These are phyloP conservation scores for Suncus etruscus DNA, from an alignment of 2,113 vertebrate genomes.

Conservation along the genomic window DNA sequence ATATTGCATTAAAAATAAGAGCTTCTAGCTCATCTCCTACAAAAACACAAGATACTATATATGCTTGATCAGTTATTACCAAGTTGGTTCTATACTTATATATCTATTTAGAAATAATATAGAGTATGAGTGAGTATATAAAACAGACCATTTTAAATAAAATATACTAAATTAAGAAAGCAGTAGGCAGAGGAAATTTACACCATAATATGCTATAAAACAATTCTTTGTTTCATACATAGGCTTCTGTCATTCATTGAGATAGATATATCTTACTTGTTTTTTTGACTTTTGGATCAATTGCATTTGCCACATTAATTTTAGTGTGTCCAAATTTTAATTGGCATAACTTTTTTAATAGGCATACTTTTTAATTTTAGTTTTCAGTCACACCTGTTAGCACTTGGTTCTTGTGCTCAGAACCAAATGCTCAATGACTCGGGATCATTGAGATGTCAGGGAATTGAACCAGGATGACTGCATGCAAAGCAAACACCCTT, in stretches of 20 bases:
- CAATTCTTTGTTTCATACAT: neutral
- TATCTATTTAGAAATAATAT: neutral
- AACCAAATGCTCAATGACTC: too few species aligned
- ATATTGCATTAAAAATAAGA: neutral
- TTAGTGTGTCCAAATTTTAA: neutral
- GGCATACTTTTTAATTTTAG: neutral
- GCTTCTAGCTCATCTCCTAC: neutral
- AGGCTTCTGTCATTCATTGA: neutral
- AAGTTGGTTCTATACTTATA: neutral
- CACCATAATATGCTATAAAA: neutral
- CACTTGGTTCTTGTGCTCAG: too few species aligned
- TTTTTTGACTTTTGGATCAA: slow-evolving; percentile 4
- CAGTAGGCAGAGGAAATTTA: neutral
- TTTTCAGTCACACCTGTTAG: neutral
- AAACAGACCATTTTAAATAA: neutral
- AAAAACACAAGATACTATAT: neutral
- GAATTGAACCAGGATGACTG: too few species aligned
- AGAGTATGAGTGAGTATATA: neutral
- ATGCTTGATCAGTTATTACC: neutral
- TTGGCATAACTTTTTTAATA: neutral
- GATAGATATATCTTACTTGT: slow-evolving; percentile 6
- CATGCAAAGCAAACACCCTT: too few species aligned
- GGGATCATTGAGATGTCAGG: too few species aligned
- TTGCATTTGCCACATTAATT: neutral
- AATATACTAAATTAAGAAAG: neutral